Evolutionary conservation across 1,140 invertebrate genomes (phyloP), one percentile per base, ranked within the genome.

Genomic region (Arion vulgaris): DNA sequence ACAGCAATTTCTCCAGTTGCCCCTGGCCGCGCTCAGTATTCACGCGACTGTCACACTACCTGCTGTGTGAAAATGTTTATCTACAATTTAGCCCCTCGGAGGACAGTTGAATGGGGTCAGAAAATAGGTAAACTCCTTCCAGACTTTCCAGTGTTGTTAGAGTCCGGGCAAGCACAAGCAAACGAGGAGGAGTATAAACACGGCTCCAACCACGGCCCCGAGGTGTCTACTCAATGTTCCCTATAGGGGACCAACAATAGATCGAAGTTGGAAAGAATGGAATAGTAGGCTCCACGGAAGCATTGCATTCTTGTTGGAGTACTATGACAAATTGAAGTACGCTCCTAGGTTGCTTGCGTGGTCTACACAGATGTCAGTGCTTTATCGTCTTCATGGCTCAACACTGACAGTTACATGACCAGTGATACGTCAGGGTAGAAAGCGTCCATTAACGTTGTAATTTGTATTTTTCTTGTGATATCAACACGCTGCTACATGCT

Each of bases 81-180:
- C 74, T 76, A 76, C 74, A 51, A 76, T 76, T 76, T 76, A 76
- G 17, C 26, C 74, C 26, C 7, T 76, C 26, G 53, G 53, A 53
- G 32, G 32, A 76, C 32, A 26, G n/a, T 49, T 34, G 74, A 53
- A 53, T 76, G 26, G 32, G 4, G 45, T 53, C 45, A 36, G 19
- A n/a, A 32, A 36, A 57, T 57, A 57, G 74, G 45, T 53, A n/a
- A 76, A 57, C 74, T 76, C 26, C 32, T 34, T 23, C 74, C n/a
- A 76, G 41, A 34, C 17, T 53, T 13, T 38, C 71, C 28, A 15
- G 23, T 41, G 71, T 66, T 66, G 62, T 66, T 66, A 34, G 62
- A 17, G 19, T 28, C 62, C 5, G 62, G 53, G 62, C n/a, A 23
- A 28, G 62, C 28, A 66, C 62, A 66, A 66, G 62, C 19, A 32